These are phyloP conservation scores for Macrosoma leucophasiata DNA, from an alignment of 2,888 invertebrate genomes.

Conservation along the genomic window DNA sequence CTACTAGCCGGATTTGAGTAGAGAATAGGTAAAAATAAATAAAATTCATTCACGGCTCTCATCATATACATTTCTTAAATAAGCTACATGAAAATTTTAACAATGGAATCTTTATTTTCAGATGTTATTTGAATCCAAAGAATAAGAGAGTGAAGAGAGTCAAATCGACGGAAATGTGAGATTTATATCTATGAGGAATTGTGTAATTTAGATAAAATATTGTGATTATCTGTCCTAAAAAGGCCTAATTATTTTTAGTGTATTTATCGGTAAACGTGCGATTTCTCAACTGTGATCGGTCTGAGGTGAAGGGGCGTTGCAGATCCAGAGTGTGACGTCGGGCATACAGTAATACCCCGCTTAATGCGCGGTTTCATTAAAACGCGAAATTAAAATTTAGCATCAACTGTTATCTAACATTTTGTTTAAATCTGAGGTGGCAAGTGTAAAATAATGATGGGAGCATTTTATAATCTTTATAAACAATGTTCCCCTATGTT, in stretches of 20 bases:
- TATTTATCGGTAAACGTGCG: constrained; percentile 65
- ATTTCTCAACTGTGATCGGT: constrained; percentile 63
- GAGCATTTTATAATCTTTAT: too few relatives aligned
- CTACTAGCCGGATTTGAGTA: too few relatives aligned
- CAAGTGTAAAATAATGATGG: too few relatives aligned
- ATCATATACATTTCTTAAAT: too few relatives aligned
- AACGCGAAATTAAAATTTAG: too few relatives aligned
- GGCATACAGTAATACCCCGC: constrained; percentile 13
- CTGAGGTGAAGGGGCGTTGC: constrained; percentile 40
- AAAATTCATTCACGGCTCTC: too few relatives aligned
- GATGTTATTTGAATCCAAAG: constrained; percentile 57
- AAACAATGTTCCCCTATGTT: too few relatives aligned
- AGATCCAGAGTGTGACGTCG: constrained; percentile 27
- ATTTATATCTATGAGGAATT: constrained; percentile 45
- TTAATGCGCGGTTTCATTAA: too few relatives aligned
- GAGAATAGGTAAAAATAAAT: too few relatives aligned
- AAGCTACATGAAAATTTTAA: too few relatives aligned
- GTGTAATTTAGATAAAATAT: constrained; percentile 57
- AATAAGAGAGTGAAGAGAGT: constrained; percentile 41
- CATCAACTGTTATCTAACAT: too few relatives aligned
- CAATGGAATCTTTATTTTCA: constrained; percentile 33
- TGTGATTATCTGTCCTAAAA: constrained; percentile 74
- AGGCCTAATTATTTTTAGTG: constrained; percentile 73
- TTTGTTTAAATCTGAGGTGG: too few relatives aligned
- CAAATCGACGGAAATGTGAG: constrained; percentile 33